These are phyloP conservation scores for Bombus impatiens DNA, from an alignment of 1,140 invertebrate species.

Conservation along the genomic window DNA sequence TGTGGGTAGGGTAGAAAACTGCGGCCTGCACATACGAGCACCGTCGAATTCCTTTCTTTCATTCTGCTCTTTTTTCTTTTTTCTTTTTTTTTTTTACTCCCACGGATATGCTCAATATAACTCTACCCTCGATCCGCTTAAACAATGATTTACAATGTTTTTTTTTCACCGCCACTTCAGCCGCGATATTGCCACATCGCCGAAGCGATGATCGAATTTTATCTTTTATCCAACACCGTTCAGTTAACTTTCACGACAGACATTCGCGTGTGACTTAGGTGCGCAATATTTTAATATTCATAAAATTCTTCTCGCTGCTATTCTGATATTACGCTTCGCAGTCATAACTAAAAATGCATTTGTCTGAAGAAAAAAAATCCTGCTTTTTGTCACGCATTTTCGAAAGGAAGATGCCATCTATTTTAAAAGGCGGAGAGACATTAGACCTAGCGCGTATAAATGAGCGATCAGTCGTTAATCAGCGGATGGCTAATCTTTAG, in stretches of 20 bases:
- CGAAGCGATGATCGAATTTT: not conserved
- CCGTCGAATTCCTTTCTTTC: not conserved
- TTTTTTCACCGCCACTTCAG: not conserved
- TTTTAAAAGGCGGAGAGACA: no score
- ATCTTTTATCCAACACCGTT: not conserved
- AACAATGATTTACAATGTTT: not conserved
- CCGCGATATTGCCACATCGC: not conserved
- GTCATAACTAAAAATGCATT: not conserved
- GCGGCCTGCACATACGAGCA: slow-evolving; percentile 27
- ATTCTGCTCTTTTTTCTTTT: not conserved
- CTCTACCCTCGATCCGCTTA: not conserved
- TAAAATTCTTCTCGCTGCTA: not conserved
- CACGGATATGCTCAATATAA: not conserved
- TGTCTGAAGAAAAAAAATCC: not conserved
- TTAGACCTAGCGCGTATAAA: no score
- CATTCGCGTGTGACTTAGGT: not conserved
- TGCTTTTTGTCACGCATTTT: not conserved
- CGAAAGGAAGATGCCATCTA: not conserved
- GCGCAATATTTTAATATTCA: not conserved
- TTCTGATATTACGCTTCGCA: not conserved
- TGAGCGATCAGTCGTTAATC: no score
- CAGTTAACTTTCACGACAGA: not conserved
- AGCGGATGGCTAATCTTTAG: no score
- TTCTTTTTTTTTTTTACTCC: not conserved
- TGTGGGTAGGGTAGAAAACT: not conserved